Conservation (phyloP, 2,888 invertebrate genomes). For the Invenusta paracnida region DNA sequence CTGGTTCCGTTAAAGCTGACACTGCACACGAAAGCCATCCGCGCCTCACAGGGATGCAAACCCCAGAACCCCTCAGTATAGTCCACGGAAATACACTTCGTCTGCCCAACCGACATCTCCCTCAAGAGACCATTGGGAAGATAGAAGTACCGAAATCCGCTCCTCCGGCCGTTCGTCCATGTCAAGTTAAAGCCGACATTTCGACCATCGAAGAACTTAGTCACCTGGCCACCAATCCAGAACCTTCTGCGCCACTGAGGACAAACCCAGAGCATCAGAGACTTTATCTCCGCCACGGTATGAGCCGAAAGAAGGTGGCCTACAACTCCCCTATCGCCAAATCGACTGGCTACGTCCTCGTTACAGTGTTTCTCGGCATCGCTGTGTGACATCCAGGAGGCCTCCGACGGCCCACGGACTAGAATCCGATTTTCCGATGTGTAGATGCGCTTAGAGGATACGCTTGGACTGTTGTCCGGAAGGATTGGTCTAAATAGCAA, state of each 20-base stretch:
- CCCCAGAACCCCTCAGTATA: background rate
- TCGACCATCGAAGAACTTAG: conserved; percentile 1
- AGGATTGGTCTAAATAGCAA: too few species aligned
- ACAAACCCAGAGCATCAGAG: background rate
- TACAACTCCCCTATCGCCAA: background rate
- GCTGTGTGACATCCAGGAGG: background rate
- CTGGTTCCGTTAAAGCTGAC: background rate
- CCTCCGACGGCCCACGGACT: conserved; percentile 47
- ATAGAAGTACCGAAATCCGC: conserved; percentile 4
- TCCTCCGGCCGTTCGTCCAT: background rate
- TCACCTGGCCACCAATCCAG: background rate
- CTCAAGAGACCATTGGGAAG: background rate
- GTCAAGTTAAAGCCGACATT: background rate
- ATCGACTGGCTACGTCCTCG: background rate
- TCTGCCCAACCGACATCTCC: background rate
- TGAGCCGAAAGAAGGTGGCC: background rate
- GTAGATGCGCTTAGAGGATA: background rate
- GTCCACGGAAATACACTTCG: background rate
- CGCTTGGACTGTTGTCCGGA: too few species aligned
- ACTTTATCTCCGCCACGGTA: background rate
- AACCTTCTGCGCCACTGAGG: background rate
- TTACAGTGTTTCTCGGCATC: background rate
- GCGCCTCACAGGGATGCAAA: background rate
- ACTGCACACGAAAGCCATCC: background rate
- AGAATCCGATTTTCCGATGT: background rate